Evolutionary conservation across 2,113 vertebrate genomes (phyloP), one percentile per base, ranked within the genome.

Genomic region (Leuciscus idus): DNA sequence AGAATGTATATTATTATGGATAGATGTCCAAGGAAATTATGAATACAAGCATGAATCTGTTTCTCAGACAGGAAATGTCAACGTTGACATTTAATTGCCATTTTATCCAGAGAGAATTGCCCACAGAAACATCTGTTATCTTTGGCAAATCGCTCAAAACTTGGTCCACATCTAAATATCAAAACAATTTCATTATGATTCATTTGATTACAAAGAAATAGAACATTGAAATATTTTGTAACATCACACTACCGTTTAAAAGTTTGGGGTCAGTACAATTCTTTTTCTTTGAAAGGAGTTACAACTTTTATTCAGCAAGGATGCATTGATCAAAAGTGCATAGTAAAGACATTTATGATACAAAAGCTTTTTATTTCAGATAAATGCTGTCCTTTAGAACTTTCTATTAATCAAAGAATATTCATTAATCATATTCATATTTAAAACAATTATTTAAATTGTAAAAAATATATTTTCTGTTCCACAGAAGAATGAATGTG

Each of bases 31-130:
- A 21, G 12, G 11, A 62, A 33, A 84, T 84, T 61, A 64, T 64
- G n/a, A 81, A 46, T 66, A 66, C 39, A 48, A 48, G 59, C 59
- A 64, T 81, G 59, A 81, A 66, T 81, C 39, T 81, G 7, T 64
- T 84, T 30, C 26, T 23, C 12, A 7, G 39, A 43, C 52, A 75
- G 52, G 3, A 84, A 84, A 84, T 84, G 72, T 76, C 83, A 84
- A 39, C 48, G 57, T 33, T 84, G 72, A 76, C 83, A 84, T 84
- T 84, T 84, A 76, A 84, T 84, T 76, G 76, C 70, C 59, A 75
- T 21, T 48, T 26, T 76, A 62, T 50, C 57, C 39, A 74, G 43
- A 76, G 83, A 62, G 83, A 62, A 84, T 64, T 23, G 57, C 1
- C 26, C 72, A 76, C 12, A 39, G 72, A 76, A 76, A 33, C 83